A percentile compares a stretch with the other conserved stretches of the same genome.
phyloP scores from a whole-genome alignment of 37 sponge, comb jelly and placozoan genomes.

The Axinella damicornis region DNA sequence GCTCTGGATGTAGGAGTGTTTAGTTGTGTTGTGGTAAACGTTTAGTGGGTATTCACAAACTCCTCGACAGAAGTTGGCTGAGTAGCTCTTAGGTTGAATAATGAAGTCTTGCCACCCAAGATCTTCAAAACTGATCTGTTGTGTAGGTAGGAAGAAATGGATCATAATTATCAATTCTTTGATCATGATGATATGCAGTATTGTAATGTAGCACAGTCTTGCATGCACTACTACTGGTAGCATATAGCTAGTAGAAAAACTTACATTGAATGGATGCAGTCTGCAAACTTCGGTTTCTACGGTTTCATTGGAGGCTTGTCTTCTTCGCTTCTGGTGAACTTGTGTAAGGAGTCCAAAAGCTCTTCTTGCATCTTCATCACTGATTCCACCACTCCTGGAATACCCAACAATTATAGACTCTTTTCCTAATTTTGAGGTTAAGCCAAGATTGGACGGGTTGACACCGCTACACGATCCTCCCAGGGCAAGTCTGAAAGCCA shows the following conservation, averaged over 20 bases:
- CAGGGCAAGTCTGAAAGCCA: background rate
- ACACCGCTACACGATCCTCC: conserved; percentile 1
- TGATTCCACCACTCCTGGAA: background rate
- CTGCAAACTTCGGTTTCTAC: no score
- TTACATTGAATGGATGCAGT: no score
- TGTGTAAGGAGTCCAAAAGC: no score
- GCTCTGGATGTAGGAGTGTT: conserved; percentile 56
- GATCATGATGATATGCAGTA: no score
- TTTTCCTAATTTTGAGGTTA: background rate
- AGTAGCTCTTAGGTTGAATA: background rate
- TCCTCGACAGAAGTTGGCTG: conserved; percentile 73
- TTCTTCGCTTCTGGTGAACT: no score
- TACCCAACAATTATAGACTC: conserved; percentile 11
- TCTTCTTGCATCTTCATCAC: no score
- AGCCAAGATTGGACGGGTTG: conserved; percentile 25
- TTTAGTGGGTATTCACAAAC: conserved; percentile 37
- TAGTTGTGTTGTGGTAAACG: conserved; percentile 8
- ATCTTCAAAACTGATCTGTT: conserved; percentile 43
- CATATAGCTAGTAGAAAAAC: no score
- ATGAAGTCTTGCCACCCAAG: conserved; percentile 45
- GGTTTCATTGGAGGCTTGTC: no score
- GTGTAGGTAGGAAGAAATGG: background rate
- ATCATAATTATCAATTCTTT: no score
- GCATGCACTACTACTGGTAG: no score
- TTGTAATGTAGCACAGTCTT: no score